Percentiles rank a stretch among this genome's conserved stretches.
Evolutionary conservation across 1,140 invertebrate genomes (phyloP).

Genomic region (Phymorhynchus buccinoides): DNA sequence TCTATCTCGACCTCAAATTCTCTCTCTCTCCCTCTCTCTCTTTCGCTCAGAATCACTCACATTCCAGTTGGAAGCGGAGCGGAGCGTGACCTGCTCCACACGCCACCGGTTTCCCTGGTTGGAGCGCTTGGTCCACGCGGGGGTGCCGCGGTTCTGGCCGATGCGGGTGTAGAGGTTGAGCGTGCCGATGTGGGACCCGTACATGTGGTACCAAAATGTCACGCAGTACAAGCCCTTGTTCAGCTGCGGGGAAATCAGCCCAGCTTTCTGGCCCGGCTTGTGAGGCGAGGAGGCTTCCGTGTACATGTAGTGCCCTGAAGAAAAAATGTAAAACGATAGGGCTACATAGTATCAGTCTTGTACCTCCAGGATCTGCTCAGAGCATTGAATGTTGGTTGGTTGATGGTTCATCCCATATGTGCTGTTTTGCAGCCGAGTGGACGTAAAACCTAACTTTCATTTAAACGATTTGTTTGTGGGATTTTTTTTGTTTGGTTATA

Average conservation of each 20-base stretch:
- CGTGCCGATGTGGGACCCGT: conserved; percentile 60
- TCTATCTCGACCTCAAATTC: too few species aligned
- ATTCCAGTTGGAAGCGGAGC: conserved; percentile 42
- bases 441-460: too few species aligned
- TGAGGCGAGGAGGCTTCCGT: conserved; percentile 65
- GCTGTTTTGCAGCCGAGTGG: too few species aligned
- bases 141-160: conserved; percentile 44
- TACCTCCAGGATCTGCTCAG: too few species aligned
- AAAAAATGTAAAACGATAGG: too few species aligned
- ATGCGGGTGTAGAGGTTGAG: conserved; percentile 67
- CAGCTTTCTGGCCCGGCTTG: conserved; percentile 78
- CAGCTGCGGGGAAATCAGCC: conserved; percentile 39
- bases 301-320: conserved; percentile 67
- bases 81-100: conserved; percentile 57
- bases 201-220: conserved; percentile 78
- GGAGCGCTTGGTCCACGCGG: conserved; percentile 53
- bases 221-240: conserved; percentile 50
- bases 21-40: too few species aligned
- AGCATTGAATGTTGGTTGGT: too few species aligned
- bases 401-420: too few species aligned
- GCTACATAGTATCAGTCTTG: too few species aligned
- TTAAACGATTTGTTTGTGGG: too few species aligned
- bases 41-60: conserved; percentile 39
- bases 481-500: too few species aligned
- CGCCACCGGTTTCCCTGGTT: conserved; percentile 68